These are phyloP conservation scores for Andrena minutula DNA, from an alignment of 2,888 invertebrate genomes.

Conservation along the genomic window DNA sequence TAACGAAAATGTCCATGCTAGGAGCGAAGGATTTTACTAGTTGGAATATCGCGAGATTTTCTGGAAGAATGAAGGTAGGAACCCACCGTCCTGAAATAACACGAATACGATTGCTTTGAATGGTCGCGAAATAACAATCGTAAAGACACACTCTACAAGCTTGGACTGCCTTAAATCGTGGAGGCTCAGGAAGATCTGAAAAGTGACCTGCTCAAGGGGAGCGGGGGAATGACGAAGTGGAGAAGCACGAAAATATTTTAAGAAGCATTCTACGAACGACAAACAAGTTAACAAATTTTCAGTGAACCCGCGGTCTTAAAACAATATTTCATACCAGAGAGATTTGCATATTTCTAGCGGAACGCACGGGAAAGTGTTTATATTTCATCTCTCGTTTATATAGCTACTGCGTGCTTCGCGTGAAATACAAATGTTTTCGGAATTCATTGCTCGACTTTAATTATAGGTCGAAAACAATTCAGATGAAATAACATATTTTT, in stretches of 20 bases:
- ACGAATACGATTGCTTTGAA: constrained; percentile 53
- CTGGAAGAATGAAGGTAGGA: constrained; percentile 18
- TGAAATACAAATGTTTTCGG: not conserved
- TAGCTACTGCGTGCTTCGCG: not conserved
- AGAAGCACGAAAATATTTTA: not conserved
- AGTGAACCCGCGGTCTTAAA: constrained; percentile 18
- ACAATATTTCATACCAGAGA: constrained; percentile 19
- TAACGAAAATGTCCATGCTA: not conserved
- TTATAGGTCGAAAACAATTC: not conserved
- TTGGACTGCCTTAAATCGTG: constrained; percentile 31
- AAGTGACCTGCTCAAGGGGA: constrained; percentile 30
- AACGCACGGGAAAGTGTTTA: not conserved
- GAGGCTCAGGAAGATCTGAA: constrained; percentile 47
- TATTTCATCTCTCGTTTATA: not conserved
- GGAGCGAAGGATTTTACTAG: constrained; percentile 4
- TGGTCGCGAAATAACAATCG: constrained; percentile 61
- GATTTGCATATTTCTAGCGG: constrained; percentile 24
- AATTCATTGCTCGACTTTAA: not conserved
- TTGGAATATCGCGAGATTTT: constrained; percentile 43
- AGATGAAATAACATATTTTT: not conserved
- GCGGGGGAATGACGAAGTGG: not conserved
- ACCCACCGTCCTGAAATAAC: constrained; percentile 56
- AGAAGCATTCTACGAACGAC: constrained; percentile 14
- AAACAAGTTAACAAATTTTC: not conserved
- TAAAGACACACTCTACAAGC: constrained; percentile 49